A percentile compares a stretch with the other conserved stretches of the same genome.
Conservation (phyloP, 2,888 invertebrate species). For the Nezara viridula region DNA sequence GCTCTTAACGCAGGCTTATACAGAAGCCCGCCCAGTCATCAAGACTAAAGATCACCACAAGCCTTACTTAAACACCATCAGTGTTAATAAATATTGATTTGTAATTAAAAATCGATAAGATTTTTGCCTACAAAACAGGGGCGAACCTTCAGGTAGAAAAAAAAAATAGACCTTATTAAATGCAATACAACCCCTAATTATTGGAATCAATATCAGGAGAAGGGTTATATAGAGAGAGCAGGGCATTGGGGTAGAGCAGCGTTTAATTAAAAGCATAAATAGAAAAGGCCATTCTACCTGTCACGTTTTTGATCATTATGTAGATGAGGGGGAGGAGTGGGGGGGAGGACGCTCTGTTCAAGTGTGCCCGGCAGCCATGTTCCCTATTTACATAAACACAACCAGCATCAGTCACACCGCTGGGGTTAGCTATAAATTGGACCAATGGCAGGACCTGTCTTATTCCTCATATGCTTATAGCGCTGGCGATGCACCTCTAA, state of each 20-base stretch:
- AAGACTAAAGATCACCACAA: no score
- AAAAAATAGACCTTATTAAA: neutral
- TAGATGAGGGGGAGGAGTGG: constrained; percentile 2
- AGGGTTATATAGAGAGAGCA: constrained; percentile 3
- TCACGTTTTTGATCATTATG: constrained; percentile 48
- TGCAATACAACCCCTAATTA: neutral
- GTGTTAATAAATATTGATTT: no score
- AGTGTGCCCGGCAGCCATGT: neutral
- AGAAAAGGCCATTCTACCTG: constrained; percentile 42
- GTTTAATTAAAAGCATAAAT: constrained; percentile 51
- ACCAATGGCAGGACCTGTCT: constrained; percentile 43
- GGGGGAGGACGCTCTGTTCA: neutral
- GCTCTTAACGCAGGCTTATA: no score
- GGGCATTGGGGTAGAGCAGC: neutral
- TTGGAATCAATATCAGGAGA: neutral
- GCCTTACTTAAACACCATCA: no score
- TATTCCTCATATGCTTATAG: neutral
- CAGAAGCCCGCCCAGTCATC: no score
- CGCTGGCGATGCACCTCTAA: neutral
- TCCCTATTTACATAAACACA: constrained; percentile 42
- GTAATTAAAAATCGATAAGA: neutral
- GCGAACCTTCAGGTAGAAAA: no score
- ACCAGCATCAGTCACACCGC: constrained; percentile 24
- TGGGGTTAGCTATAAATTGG: constrained; percentile 21
- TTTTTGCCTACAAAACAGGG: neutral